Evolutionary conservation across 1,140 invertebrate genomes (phyloP).

Genomic region (Samia ricini): DNA sequence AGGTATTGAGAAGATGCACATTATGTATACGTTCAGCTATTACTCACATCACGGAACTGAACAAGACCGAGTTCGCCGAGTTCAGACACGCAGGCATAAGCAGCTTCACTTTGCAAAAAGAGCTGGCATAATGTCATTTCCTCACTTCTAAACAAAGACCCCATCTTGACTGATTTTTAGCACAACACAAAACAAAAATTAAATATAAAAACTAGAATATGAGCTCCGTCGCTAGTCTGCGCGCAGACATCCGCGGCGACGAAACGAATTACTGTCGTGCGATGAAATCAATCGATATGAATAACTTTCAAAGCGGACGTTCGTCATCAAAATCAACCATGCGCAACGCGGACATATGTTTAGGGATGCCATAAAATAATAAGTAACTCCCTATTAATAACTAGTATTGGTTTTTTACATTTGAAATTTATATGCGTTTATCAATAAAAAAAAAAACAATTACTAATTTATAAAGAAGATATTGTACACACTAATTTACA

Average conservation of each 20-base stretch:
- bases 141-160: slow-evolving; percentile 92
- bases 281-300: slow-evolving; percentile 54
- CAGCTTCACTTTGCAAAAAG: slow-evolving; percentile 95
- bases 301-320: slow-evolving; percentile 33
- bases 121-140: slow-evolving; percentile 96
- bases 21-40: neutral
- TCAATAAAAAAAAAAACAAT: no score
- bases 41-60: slow-evolving; percentile 94
- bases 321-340: slow-evolving; percentile 36
- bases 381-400: neutral
- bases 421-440: no score
- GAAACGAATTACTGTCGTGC: slow-evolving; percentile 52
- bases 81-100: slow-evolving; percentile 95
- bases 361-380: slow-evolving; percentile 23
- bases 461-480: no score
- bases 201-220: slow-evolving; percentile 37
- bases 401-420: neutral
- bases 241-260: slow-evolving; percentile 64
- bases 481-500: no score
- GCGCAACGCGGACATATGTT: slow-evolving; percentile 44
- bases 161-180: slow-evolving; percentile 78
- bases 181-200: slow-evolving; percentile 44
- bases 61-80: slow-evolving; percentile 95
- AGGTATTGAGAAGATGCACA: no score
- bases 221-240: slow-evolving; percentile 59